Evolutionary conservation across 1,140 invertebrate genomes (phyloP).

Genomic region (Pseudobourletiella spinata): DNA sequence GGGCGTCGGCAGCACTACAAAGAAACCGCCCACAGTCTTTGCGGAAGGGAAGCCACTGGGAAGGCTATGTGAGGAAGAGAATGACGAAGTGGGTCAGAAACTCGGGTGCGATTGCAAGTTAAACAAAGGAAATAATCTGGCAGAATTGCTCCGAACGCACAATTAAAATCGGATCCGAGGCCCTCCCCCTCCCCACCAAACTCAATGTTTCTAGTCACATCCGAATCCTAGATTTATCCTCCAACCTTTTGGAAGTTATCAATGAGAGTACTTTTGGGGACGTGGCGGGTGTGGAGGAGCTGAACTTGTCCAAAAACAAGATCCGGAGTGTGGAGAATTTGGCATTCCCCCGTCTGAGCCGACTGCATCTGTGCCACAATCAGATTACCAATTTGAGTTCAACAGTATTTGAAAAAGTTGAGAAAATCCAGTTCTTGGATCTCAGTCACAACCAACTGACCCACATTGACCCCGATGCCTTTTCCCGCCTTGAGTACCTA

Average conservation of each 20-base stretch:
- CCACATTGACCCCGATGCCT: slow-evolving; percentile 20
- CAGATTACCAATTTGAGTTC: slow-evolving; percentile 9
- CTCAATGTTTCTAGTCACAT: slow-evolving; percentile 31
- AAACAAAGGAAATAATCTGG: not conserved
- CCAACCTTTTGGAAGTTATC: slow-evolving; percentile 14
- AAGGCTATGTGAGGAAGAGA: slow-evolving; percentile 23
- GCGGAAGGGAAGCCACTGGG: not conserved
- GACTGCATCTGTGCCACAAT: slow-evolving; percentile 31
- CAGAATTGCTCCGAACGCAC: slow-evolving; percentile 11
- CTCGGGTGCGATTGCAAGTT: slow-evolving; percentile 25
- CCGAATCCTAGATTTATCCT: slow-evolving; percentile 14
- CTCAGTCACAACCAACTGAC: slow-evolving; percentile 28
- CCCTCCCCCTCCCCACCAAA: not conserved
- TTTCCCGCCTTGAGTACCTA: slow-evolving; percentile 17
- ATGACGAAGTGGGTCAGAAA: slow-evolving; percentile 26
- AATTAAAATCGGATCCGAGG: slow-evolving; percentile 15
- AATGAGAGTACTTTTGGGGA: slow-evolving; percentile 17
- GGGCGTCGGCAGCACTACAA: too few species aligned
- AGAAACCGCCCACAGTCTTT: too few species aligned
- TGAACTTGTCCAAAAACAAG: slow-evolving; percentile 20
- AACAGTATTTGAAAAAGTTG: slow-evolving; percentile 3
- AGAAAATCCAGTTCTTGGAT: slow-evolving; percentile 11
- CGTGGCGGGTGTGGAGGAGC: slow-evolving; percentile 7
- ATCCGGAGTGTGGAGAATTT: slow-evolving; percentile 16
- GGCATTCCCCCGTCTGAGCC: slow-evolving; percentile 8